Base-by-base conservation (phyloP, 2,113 vertebrate genomes). In the Halichoeres trimaculatus region DNA sequence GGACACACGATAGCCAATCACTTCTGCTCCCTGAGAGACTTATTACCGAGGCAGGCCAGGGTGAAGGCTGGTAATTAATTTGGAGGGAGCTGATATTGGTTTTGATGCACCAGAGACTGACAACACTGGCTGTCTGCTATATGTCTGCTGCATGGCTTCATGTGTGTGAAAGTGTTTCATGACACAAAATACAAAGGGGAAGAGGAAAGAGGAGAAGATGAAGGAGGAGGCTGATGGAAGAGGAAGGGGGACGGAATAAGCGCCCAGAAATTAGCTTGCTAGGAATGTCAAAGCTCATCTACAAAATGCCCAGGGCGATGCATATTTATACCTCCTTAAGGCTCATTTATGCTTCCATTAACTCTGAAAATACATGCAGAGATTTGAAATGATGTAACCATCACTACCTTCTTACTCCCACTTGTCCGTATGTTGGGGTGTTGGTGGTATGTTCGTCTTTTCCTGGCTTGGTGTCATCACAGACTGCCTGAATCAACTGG, bases 41-140 rank as follows among this genome's bases (percentile, higher is more conserved):
- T 91, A 93, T 91, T 94, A 95, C 88, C 73, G 92, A 92, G 88
- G 86, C 91, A 88, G 90, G 87, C 81, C 87, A 78, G 89, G 90
- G 41, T 52, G 75, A 89, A 90, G 87, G 47, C 74, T 88, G 85
- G 83, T 89, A 91, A 95, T 94, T 92, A 93, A 94, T 94, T 91
- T 90, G 84, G 85, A 78, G 89, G 68, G 90, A 82, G 78, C 81
- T 92, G 89, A 93, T 94, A 91, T 85, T 94, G 90, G 92, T 92
- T 94, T 94, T 93, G 80, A 91, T 93, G 89, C 88, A 85, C 77
- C 81, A 51, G 84, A 93, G 91, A 93, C 64, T 83, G 80, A 80
- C 60, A 56, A 79, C 52, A 58, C 26, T 83, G 60, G 80, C 81
- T 26, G 8, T 81, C 73, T 85, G 73, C 5, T 80, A 77, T 83